Evolutionary conservation across 2,797 vertebrate species (phyloP).

Genomic region (Pelodytes ibericus): DNA sequence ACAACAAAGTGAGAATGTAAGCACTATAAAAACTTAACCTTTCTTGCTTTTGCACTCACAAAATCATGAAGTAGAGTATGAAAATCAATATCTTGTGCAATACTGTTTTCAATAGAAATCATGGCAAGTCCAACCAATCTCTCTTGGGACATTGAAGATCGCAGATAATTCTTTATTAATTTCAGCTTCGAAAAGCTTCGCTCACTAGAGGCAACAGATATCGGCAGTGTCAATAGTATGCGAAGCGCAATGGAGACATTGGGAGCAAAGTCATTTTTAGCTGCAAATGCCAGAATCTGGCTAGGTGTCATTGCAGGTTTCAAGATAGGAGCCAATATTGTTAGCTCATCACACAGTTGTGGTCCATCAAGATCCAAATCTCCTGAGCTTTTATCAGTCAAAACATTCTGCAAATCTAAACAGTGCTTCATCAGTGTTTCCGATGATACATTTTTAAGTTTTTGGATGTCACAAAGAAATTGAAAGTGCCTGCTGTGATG

Average conservation of each 20-base stretch:
- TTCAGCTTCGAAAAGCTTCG: conserved; percentile 12
- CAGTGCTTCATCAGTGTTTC: background rate
- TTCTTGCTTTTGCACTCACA: no score
- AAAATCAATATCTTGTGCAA: no score
- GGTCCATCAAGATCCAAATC: background rate
- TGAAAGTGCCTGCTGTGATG: background rate
- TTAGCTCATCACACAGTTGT: background rate
- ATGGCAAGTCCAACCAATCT: no score
- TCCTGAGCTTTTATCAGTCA: background rate
- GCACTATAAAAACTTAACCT: no score
- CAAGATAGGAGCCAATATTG: conserved; percentile 9
- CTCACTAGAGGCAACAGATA: background rate
- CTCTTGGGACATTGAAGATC: background rate
- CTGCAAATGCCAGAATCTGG: background rate
- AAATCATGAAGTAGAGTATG: no score
- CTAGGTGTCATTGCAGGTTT: background rate
- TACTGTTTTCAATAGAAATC: no score
- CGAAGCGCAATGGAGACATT: no score
- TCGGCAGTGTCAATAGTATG: no score
- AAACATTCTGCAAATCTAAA: background rate
- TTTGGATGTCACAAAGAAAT: background rate
- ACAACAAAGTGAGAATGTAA: no score
- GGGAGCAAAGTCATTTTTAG: background rate
- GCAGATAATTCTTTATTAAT: background rate
- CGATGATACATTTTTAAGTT: background rate